Evolutionary conservation across 2,888 invertebrate species (phyloP).

Genomic region (Torymus texanus): DNA sequence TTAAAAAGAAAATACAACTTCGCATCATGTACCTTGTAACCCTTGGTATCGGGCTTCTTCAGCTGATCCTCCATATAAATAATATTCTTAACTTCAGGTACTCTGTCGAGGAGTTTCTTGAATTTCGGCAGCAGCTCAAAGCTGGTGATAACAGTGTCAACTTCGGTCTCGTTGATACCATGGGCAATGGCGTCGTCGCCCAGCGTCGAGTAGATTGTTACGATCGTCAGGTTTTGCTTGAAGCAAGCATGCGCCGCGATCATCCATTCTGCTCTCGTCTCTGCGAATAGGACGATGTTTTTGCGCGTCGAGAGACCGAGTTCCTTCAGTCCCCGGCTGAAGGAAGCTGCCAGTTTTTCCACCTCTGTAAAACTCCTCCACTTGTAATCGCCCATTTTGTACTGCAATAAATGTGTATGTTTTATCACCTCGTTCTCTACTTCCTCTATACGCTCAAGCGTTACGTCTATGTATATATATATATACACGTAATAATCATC

Average conservation of each 20-base stretch:
- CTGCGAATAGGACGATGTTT: conserved; percentile 95
- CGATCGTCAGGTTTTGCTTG: conserved; percentile 89
- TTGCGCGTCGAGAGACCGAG: conserved; percentile 84
- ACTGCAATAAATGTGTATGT: conserved; percentile 76
- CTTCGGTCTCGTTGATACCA: conserved; percentile 98
- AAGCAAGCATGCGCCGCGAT: conserved; percentile 96
- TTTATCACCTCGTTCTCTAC: not conserved
- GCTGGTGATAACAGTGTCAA: conserved; percentile 93
- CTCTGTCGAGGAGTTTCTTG: conserved; percentile 83
- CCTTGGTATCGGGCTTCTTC: conserved; percentile 81
- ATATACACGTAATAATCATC: too few relatives aligned
- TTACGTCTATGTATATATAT: too few relatives aligned
- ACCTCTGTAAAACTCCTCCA: conserved; percentile 92
- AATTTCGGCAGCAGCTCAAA: conserved; percentile 95
- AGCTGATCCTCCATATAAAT: conserved; percentile 94
- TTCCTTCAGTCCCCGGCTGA: conserved; percentile 90
- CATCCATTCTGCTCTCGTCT: conserved; percentile 99
- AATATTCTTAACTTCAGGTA: conserved; percentile 86
- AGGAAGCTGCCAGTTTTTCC: conserved; percentile 83
- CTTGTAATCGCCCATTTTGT: conserved; percentile 93
- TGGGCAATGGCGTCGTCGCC: conserved; percentile 98
- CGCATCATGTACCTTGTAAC: conserved; percentile 78
- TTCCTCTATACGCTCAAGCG: too few relatives aligned
- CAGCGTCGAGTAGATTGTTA: conserved; percentile 97
- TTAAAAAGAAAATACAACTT: not conserved